These are phyloP conservation scores for Drosophila mayri DNA, from an alignment of 1,140 invertebrate species.

Conservation along the genomic window DNA sequence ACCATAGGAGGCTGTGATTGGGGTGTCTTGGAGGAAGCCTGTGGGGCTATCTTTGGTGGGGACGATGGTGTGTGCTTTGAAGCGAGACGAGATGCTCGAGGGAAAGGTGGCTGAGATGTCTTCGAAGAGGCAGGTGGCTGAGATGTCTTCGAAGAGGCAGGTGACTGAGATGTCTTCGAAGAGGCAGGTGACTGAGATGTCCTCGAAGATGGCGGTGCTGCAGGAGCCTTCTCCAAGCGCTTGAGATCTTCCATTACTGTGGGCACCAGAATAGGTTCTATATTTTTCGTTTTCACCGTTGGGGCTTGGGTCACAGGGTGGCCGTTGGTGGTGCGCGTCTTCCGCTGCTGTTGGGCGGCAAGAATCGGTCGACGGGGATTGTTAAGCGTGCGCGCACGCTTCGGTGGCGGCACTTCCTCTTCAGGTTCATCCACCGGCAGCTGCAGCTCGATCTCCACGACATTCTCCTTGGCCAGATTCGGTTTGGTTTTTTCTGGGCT, in stretches of 20 bases:
- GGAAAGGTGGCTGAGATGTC: neutral
- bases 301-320: neutral
- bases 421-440: slow-evolving; percentile 2
- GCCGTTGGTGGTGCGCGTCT: neutral
- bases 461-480: slow-evolving; percentile 55
- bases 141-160: neutral
- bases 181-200: too few relatives aligned
- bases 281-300: slow-evolving; percentile 30
- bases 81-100: neutral
- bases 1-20: slow-evolving; percentile 5
- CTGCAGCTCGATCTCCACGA: slow-evolving; percentile 10
- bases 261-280: slow-evolving; percentile 19
- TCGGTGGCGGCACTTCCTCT: neutral
- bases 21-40: neutral
- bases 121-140: too few relatives aligned
- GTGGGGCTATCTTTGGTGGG: neutral
- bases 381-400: slow-evolving; percentile 6
- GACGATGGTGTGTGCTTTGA: neutral
- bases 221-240: slow-evolving; percentile 5
- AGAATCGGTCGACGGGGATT: slow-evolving; percentile 38
- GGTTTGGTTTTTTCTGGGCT: slow-evolving; percentile 29
- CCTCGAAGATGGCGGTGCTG: neutral
- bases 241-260: slow-evolving; percentile 39
- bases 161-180: too few relatives aligned
- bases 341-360: slow-evolving; percentile 45